Base-by-base conservation (phyloP, 2,797 vertebrate species). In the Acestrorhynchus altus region DNA sequence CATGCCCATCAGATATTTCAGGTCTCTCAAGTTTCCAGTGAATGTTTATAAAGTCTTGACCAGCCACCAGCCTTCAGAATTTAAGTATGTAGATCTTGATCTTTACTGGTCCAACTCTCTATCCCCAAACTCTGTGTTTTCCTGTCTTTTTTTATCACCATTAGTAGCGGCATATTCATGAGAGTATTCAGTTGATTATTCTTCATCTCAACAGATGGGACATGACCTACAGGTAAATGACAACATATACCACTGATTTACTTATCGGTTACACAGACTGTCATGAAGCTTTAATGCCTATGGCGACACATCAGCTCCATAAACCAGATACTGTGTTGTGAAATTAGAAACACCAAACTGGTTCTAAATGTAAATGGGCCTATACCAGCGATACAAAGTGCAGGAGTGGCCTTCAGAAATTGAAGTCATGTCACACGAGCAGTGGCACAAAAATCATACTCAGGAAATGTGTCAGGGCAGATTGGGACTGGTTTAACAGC, bases 221-320 rank as follows among this genome's bases (percentile, higher is more conserved):
- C 26, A 24, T 26, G 49, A 24, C 39, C 44, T n/a, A n/a, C n/a
- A n/a, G n/a, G n/a, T n/a, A n/a, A n/a, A 61, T 20, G 12, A 71
- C 46, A 71, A 22, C 39, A 71, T 56, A 24, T 22, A 31, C 67
- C 44, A 24, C 12, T 59, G 18, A n/a, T 71, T 77, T 64, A 20
- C 74, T 76, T 69, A 44, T 40, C 24, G 20, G 35, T 71, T 71
- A 39, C 44, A 64, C 44, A 64, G 26, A 76, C 52, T 31, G 46
- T 76, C 49, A 54, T 54, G 22, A 71, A 20, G 20, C 56, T 8
- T 10, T 44, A 15, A 63, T 59, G 40, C 39, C 73, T 67, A 46
- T 52, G 66, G 42, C 42, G 46, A 42, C 28, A 49, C 42, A 49
- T 51, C 65, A 51, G 26, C 52, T 69, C 28, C 31, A 49, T 64